Evolutionary conservation across 2,113 vertebrate genomes (phyloP), one percentile per base, ranked within the genome.

Genomic region (Melanotaenia duboulayi): DNA sequence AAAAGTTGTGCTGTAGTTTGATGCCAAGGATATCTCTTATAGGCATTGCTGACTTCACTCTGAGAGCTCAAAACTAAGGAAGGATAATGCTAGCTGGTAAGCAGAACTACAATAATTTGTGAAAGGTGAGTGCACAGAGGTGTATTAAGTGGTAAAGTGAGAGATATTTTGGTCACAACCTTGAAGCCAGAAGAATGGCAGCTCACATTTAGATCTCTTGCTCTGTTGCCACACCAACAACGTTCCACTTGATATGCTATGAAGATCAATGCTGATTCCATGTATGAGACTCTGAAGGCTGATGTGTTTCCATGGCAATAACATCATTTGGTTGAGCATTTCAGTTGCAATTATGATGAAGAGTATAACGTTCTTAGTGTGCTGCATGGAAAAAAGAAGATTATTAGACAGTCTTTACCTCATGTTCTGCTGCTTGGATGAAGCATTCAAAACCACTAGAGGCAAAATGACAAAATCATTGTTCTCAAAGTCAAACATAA

Each of bases 291-390:
- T 56, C 39, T 4, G 4, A 67, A 72, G 64, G 49, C 42, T 22
- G 10, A 62, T 42, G 23, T 59, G 57, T 86, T 78, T 67, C 73
- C 40, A 77, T 64, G 28, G 74, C 62, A 70, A 75, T 76, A 20
- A 46, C 17, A 57, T 73, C 11, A 61, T 63, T 44, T 67, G 46
- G 51, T 71, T 50, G 39, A 78, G 42, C 14, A 61, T 56, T 65
- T 58, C 20, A 32, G 62, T 55, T 23, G 50, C 19, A 63, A 52
- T 42, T 64, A 20, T 28, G 49, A 67, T 71, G 6, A 65, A 61
- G 40, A 60, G 16, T 54, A 17, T 4, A 73, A 49, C 25, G 17
- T 37, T 48, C 32, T 63, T 12, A 70, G n/a, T 70, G 51, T 67
- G 48, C 28, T 55, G 20, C 4, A 13, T 5, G 11, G 40, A 46